These are phyloP conservation scores for Lepilemur septentrionalis DNA, from an alignment of 2,797 vertebrate genomes.

Conservation along the genomic window DNA sequence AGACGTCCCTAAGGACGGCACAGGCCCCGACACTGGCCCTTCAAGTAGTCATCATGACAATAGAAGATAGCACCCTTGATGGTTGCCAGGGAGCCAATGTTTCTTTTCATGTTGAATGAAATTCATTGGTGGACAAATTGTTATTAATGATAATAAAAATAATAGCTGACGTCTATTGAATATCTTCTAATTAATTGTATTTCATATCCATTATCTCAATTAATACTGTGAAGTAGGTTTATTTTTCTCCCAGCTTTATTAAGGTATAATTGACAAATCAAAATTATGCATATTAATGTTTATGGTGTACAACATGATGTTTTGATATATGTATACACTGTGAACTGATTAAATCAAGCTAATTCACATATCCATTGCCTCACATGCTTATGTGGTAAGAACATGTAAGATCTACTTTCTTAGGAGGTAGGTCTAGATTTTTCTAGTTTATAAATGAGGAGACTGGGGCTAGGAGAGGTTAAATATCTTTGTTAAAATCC, in stretches of 20 bases:
- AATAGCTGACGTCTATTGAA: not conserved
- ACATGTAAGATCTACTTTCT: not conserved
- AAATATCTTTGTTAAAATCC: not conserved
- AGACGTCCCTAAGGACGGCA: not conserved
- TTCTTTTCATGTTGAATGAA: not conserved
- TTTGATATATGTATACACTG: not conserved
- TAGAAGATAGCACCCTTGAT: not conserved
- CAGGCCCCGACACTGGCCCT: not conserved
- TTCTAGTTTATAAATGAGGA: not conserved
- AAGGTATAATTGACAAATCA: not conserved
- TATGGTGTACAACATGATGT: not conserved
- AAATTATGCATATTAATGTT: not conserved
- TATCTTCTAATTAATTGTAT: not conserved
- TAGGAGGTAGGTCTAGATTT: not conserved
- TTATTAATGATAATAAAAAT: not conserved
- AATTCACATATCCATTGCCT: not conserved
- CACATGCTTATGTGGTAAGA: not conserved
- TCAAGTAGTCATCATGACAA: not conserved
- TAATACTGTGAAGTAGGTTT: not conserved
- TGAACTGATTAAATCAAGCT: not conserved
- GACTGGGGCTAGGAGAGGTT: fast-evolving
- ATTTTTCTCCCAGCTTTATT: not conserved
- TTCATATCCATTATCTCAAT: not conserved
- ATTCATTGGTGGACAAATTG: not conserved
- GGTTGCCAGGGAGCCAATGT: not conserved